Evolutionary conservation across 2,797 vertebrate genomes (phyloP).

Genomic region (Pangasius mekongensis): DNA sequence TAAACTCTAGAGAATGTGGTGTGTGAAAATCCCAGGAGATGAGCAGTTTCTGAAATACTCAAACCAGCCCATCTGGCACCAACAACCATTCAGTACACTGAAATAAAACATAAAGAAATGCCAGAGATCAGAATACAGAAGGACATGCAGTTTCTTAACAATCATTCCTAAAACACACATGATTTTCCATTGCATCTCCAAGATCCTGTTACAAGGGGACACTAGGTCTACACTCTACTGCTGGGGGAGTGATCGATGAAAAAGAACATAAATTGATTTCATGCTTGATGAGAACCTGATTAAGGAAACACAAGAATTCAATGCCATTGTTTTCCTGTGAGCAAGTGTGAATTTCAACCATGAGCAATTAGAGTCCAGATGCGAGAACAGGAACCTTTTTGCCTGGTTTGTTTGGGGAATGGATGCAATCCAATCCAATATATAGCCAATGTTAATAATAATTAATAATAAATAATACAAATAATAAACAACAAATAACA

Average conservation of each 20-base stretch:
- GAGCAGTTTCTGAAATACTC: too few relatives aligned
- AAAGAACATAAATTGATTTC: conserved; percentile 40
- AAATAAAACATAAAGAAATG: not conserved
- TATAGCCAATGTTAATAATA: not conserved
- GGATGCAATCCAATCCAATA: not conserved
- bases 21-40: too few relatives aligned
- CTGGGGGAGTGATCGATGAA: not conserved
- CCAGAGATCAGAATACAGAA: not conserved
- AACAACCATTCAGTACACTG: too few relatives aligned
- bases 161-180: not conserved
- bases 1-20: too few relatives aligned
- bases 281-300: conserved; percentile 44
- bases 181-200: not conserved
- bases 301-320: conserved; percentile 35
- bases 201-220: not conserved
- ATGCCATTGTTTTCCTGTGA: conserved; percentile 22
- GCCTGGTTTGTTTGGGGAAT: not conserved
- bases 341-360: conserved; percentile 11
- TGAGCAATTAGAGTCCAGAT: not conserved
- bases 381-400: not conserved
- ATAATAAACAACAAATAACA: not conserved
- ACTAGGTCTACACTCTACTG: not conserved
- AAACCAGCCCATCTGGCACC: too few relatives aligned
- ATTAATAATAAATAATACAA: not conserved
- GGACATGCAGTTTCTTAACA: not conserved